Evolutionary conservation across 2,113 vertebrate genomes (phyloP).

Genomic region (Actenoides lindsayi): DNA sequence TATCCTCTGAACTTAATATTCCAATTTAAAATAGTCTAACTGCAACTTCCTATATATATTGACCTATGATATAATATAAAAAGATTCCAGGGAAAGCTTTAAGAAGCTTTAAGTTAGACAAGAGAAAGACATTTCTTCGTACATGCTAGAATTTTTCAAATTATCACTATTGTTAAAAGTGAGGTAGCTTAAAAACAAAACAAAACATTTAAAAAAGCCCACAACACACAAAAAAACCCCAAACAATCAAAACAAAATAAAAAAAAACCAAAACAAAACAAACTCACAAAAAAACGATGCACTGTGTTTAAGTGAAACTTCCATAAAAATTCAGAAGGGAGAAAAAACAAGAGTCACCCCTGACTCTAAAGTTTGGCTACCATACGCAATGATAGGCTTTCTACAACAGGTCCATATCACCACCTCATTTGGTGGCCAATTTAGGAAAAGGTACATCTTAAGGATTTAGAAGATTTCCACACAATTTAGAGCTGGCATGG

Average conservation of each 20-base stretch:
- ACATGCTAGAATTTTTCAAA: not conserved
- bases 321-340: not conserved
- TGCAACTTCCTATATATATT: not conserved
- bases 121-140: not conserved
- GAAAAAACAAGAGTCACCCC: not conserved
- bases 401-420: not conserved
- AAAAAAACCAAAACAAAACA: too few species aligned
- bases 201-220: too few species aligned
- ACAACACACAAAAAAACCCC: too few species aligned
- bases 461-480: not conserved
- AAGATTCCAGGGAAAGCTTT: not conserved
- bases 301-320: not conserved
- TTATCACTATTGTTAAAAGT: not conserved
- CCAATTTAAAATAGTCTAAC: not conserved
- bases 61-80: not conserved
- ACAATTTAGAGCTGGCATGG: not conserved
- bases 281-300: not conserved
- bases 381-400: not conserved
- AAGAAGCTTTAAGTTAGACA: not conserved
- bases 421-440: not conserved
- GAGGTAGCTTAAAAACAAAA: not conserved
- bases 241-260: too few species aligned
- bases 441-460: not conserved
- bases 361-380: not conserved
- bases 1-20: not conserved